These are phyloP conservation scores for Lithophane socia DNA, from an alignment of 2,888 invertebrate species.

Conservation along the genomic window DNA sequence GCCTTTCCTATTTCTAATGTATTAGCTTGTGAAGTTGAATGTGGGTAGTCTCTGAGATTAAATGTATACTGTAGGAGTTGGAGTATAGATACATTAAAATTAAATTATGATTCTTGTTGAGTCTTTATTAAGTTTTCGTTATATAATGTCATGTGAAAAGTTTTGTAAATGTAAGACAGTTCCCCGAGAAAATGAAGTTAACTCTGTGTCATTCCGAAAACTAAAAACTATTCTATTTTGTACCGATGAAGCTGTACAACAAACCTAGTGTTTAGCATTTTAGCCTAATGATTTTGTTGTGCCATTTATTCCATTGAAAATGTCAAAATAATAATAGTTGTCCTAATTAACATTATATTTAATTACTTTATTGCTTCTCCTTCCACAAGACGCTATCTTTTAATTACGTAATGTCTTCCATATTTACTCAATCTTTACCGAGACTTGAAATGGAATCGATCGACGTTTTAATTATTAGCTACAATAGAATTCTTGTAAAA, in stretches of 20 bases:
- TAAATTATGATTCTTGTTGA: conserved; percentile 77
- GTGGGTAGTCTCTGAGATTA: conserved; percentile 84
- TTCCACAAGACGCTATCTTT: conserved; percentile 69
- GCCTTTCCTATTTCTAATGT: conserved; percentile 90
- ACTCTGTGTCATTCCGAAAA: conserved; percentile 78
- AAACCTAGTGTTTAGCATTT: conserved; percentile 67
- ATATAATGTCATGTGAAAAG: conserved; percentile 71
- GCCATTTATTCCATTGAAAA: conserved; percentile 68
- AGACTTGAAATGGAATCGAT: conserved; percentile 70
- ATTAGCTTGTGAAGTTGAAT: conserved; percentile 87
- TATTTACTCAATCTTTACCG: conserved; percentile 71
- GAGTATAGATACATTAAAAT: conserved; percentile 73
- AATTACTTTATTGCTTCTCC: conserved; percentile 61
- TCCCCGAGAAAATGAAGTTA: conserved; percentile 71
- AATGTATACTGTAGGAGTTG: conserved; percentile 85
- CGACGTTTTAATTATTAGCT: conserved; percentile 69
- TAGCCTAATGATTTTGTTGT: conserved; percentile 68
- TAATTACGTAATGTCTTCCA: conserved; percentile 82
- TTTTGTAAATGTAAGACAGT: conserved; percentile 74
- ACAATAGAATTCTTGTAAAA: conserved; percentile 69
- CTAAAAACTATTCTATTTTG: conserved; percentile 71
- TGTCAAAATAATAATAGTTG: conserved; percentile 57
- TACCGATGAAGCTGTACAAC: conserved; percentile 65
- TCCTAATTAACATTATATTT: conserved; percentile 45
- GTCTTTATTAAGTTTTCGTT: conserved; percentile 78